These are phyloP conservation scores for Mamestra brassicae DNA, from an alignment of 2,888 invertebrate species.

Conservation along the genomic window DNA sequence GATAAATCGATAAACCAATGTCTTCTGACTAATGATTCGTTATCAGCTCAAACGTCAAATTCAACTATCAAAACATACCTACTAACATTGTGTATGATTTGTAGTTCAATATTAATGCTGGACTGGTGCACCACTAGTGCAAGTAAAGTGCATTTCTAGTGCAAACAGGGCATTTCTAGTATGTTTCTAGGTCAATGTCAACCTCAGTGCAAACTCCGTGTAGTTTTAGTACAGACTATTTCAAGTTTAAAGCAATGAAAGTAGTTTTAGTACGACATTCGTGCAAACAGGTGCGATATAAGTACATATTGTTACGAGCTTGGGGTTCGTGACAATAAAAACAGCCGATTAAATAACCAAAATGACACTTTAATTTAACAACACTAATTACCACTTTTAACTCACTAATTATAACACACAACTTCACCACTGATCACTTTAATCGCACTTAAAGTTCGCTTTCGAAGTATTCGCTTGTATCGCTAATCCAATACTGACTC, in stretches of 20 bases:
- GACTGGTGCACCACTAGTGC: slow-evolving; percentile 34
- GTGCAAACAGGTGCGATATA: background rate
- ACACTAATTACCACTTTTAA: too few species aligned
- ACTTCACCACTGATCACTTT: too few species aligned
- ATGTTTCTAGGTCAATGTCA: slow-evolving; percentile 47
- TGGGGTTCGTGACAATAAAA: too few species aligned
- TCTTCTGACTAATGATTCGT: slow-evolving; percentile 10
- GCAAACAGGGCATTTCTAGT: slow-evolving; percentile 27
- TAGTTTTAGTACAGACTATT: slow-evolving; percentile 34
- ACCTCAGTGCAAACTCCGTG: slow-evolving; percentile 27
- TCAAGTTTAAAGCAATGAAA: slow-evolving; percentile 28
- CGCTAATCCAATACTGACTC: too few species aligned
- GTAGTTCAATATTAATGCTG: slow-evolving; percentile 9
- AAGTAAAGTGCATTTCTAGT: slow-evolving; percentile 36
- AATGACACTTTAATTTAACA: too few species aligned
- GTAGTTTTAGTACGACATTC: slow-evolving; percentile 22
- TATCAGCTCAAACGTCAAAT: slow-evolving; percentile 14
- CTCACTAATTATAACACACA: too few species aligned
- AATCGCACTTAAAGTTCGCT: too few species aligned
- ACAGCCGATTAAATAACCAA: too few species aligned
- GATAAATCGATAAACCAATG: slow-evolving; percentile 18
- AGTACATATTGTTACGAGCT: too few species aligned
- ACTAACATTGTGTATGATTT: background rate
- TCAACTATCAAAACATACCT: background rate
- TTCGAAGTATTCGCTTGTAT: too few species aligned